Evolutionary conservation across 2,797 vertebrate genomes (phyloP).

Genomic region (Cossypha niveicapilla): DNA sequence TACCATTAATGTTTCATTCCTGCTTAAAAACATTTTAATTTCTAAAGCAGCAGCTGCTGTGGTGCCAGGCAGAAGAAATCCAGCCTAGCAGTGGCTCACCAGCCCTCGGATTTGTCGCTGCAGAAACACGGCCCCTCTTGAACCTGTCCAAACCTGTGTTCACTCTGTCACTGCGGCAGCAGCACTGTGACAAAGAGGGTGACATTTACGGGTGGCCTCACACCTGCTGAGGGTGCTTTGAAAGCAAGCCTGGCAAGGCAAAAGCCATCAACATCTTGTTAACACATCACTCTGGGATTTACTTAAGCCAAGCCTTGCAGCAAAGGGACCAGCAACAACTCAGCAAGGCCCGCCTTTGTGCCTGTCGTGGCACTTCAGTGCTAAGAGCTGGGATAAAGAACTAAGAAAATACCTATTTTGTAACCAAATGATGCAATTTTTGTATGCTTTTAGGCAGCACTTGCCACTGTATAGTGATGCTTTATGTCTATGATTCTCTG

Average conservation of each 20-base stretch:
- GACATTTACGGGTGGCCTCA: neutral
- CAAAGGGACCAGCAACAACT: neutral
- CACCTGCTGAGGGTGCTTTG: neutral
- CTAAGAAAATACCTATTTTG: slow-evolving; percentile 48
- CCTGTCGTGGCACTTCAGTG: neutral
- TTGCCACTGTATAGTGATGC: slow-evolving; percentile 34
- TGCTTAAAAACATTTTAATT: neutral
- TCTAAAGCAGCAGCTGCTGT: neutral
- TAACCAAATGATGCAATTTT: slow-evolving; percentile 53
- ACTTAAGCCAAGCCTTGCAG: neutral
- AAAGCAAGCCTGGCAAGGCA: neutral
- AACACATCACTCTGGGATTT: neutral
- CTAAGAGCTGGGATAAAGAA: neutral
- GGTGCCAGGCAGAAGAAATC: neutral
- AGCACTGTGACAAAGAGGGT: neutral
- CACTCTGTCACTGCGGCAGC: neutral
- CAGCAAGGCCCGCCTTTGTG: neutral
- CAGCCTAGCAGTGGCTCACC: neutral
- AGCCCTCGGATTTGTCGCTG: neutral
- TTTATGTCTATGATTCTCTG: slow-evolving; percentile 53
- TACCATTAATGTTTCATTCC: neutral
- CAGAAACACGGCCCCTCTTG: neutral
- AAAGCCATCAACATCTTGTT: neutral
- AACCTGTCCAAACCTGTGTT: neutral
- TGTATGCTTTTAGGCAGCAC: slow-evolving; percentile 54